Percentiles rank a stretch among this genome's conserved stretches.
Conservation (phyloP, 2,888 invertebrate species). For the Melikaiella ostensackeni region DNA sequence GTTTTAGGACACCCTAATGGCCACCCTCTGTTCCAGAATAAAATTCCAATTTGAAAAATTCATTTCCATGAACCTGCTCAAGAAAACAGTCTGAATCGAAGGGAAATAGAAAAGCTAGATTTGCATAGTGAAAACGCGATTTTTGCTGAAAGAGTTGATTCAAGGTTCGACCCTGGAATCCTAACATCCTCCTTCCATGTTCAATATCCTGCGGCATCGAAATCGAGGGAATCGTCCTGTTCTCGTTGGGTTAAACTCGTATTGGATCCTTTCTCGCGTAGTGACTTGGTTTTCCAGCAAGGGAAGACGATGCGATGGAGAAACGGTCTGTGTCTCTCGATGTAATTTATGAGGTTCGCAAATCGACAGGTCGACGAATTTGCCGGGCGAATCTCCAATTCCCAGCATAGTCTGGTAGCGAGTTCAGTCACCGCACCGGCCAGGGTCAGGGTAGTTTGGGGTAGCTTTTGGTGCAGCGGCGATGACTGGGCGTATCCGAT, state of each 20-base stretch:
- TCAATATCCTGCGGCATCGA: conserved; percentile 11
- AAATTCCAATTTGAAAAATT: neutral
- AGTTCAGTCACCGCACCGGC: conserved; percentile 23
- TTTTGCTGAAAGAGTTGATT: neutral
- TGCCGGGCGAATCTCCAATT: conserved; percentile 30
- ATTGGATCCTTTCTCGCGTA: neutral
- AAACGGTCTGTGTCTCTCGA: conserved; percentile 1
- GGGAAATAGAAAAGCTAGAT: neutral
- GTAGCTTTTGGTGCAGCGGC: conserved; percentile 40
- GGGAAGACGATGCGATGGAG: conserved; percentile 7
- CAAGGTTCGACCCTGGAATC: neutral
- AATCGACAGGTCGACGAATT: conserved; percentile 52
- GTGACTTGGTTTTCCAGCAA: conserved; percentile 13
- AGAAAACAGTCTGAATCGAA: neutral
- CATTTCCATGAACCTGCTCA: neutral
- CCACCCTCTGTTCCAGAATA: neutral
- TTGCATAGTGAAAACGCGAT: neutral
- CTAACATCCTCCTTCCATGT: conserved; percentile 21
- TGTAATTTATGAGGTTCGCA: conserved; percentile 53
- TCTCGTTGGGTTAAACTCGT: conserved; percentile 9
- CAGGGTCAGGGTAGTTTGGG: conserved; percentile 16
- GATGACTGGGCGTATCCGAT: conserved; percentile 55
- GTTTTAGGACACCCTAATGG: too few relatives aligned
- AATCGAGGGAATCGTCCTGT: conserved; percentile 10
- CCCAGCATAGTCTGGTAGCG: neutral